These are phyloP conservation scores for Montipora capricornis DNA, from an alignment of 64 coral and sea anemone species.

Conservation along the genomic window DNA sequence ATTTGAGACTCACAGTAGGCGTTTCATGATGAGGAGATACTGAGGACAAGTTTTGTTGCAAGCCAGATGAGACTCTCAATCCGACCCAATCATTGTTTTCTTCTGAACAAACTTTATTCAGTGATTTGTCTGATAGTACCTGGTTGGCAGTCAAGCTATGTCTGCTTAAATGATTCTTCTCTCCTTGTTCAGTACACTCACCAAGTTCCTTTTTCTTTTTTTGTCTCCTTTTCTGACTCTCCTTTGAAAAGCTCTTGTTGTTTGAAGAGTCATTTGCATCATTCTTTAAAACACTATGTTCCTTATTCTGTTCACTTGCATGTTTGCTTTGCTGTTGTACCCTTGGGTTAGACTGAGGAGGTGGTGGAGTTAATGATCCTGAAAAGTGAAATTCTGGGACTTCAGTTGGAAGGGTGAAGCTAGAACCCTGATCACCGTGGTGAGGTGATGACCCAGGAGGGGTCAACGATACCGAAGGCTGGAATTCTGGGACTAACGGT, in stretches of 20 bases:
- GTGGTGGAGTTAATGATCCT: not conserved
- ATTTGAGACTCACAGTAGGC: not conserved
- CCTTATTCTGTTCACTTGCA: not conserved
- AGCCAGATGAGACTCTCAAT: not conserved
- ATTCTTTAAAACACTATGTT: not conserved
- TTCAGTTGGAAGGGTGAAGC: not conserved
- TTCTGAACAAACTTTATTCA: not conserved
- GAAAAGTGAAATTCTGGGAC: slow-evolving; percentile 17
- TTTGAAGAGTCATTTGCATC: not conserved
- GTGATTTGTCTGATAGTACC: not conserved
- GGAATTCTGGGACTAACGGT: slow-evolving; percentile 25
- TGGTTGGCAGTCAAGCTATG: not conserved
- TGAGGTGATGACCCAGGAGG: not conserved
- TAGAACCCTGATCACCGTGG: not conserved
- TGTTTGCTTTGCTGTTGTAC: not conserved
- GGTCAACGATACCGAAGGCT: not conserved
- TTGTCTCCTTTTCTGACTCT: slow-evolving; percentile 7
- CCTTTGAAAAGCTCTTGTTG: not conserved
- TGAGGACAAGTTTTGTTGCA: not conserved
- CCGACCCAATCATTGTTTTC: not conserved
- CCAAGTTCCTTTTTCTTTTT: slow-evolving; percentile 18
- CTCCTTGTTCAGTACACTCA: not conserved
- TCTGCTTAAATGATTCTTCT: not conserved
- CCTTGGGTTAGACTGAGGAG: not conserved
- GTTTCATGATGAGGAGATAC: not conserved